Conservation (phyloP, 2,113 vertebrate genomes). For the Festucalex cinctus region DNA sequence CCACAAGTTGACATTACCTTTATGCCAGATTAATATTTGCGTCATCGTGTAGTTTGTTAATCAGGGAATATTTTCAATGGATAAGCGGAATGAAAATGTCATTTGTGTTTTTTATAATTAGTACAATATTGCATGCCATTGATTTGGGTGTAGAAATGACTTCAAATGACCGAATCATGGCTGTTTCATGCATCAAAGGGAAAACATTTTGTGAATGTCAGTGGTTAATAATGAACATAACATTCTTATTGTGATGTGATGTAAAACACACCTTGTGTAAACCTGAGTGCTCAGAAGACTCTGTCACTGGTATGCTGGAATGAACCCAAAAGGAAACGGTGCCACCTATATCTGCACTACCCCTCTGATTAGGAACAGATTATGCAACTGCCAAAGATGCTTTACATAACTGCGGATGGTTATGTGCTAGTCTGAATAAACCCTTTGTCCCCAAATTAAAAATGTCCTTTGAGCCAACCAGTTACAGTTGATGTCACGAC, state of each 20-base stretch:
- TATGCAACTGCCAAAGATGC: constrained; percentile 62
- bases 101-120: no score
- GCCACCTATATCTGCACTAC: constrained; percentile 68
- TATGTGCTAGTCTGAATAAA: constrained; percentile 22
- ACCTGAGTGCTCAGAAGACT: constrained; percentile 47
- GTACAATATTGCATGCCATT: no score
- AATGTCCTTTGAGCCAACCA: constrained; percentile 6
- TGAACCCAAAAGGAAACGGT: constrained; percentile 56
- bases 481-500: neutral
- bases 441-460: constrained; percentile 33
- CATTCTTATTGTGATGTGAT: neutral
- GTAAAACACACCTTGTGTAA: constrained; percentile 23
- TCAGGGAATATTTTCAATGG: no score
- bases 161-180: no score
- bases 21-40: no score
- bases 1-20: no score
- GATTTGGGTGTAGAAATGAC: no score
- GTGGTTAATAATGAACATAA: no score
- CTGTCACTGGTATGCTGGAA: constrained; percentile 39
- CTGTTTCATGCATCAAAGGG: no score
- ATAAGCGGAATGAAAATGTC: no score
- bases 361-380: constrained; percentile 65
- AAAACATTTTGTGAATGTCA: no score
- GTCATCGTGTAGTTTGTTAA: no score
- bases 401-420: constrained; percentile 62